Evolutionary conservation across 2,888 invertebrate genomes (phyloP).

Genomic region (Malthinus flaveolus): DNA sequence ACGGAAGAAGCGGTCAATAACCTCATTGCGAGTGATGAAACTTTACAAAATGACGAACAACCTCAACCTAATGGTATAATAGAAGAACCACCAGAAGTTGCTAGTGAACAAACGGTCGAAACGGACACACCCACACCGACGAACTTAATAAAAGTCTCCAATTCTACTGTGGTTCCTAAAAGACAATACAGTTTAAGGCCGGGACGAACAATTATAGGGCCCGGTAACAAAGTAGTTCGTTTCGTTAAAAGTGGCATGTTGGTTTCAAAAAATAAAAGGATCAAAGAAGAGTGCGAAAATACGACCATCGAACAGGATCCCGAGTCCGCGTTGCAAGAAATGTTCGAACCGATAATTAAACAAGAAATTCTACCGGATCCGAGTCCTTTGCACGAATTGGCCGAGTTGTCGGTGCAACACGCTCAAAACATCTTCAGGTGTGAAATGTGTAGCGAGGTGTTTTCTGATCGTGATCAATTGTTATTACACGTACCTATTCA

Average conservation of each 20-base stretch:
- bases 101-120: conserved; percentile 46
- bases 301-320: conserved; percentile 46
- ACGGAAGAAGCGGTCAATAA: conserved; percentile 46
- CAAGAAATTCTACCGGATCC: conserved; percentile 48
- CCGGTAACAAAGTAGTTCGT: conserved; percentile 50
- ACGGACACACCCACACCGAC: conserved; percentile 40
- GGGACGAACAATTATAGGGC: conserved; percentile 50
- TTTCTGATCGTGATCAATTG: conserved; percentile 72
- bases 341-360: conserved; percentile 1
- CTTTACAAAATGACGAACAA: conserved; percentile 43
- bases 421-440: conserved; percentile 66
- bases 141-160: conserved; percentile 39
- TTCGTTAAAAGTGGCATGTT: conserved; percentile 54
- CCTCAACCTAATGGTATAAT: conserved; percentile 41
- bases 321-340: conserved; percentile 43
- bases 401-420: conserved; percentile 57
- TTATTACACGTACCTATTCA: conserved; percentile 81
- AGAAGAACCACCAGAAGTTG: conserved; percentile 45
- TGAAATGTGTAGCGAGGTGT: conserved; percentile 81
- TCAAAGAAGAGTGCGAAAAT: conserved; percentile 36
- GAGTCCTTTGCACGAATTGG: conserved; percentile 57
- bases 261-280: conserved; percentile 47
- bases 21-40: conserved; percentile 34
- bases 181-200: conserved; percentile 43
- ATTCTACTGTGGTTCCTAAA: conserved; percentile 6